Evolutionary conservation across 2,797 vertebrate species (phyloP), one percentile per base, ranked within the genome.

Genomic region (Onychomys torridus): DNA sequence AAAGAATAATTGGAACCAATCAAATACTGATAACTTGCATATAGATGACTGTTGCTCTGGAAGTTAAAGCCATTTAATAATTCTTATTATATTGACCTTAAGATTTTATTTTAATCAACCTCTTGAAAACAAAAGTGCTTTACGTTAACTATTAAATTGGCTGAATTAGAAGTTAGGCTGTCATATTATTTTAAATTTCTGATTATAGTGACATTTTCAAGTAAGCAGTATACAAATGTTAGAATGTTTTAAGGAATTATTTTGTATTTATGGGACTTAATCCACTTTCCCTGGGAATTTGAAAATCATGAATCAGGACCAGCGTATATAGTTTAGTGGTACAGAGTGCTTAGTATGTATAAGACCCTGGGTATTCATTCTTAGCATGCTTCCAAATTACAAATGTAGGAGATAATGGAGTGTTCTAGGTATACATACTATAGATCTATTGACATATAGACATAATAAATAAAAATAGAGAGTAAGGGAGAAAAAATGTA

Each of bases 1-100:
- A 98, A 98, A 93, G 83, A 98, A 97, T 97, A 98, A 97, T 93
- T 98, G 96, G 98, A 98, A 93, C 83, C 87, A 98, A 97, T 98
- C 91, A 96, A 75, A 95, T 97, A 87, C 95, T 97, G 73, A 97
- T 98, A 98, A 98, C 91, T 96, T 95, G 71, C 91, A 97, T 90
- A 91, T 89, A 97, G 93, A 97, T 98, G 32, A 96, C 96, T 97
- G 59, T 96, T 97, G 57, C 40, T 95, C 90, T 76, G 76, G 59
- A 96, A 98, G 87, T 79, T 91, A 61, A 90, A 69, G 0, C 25
- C 1, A 32, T 95, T 96, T 96, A 97, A 95, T 97, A 97, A 96
- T 97, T 98, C 65, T 95, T 96, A 85, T 97, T 77, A 83, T 49
- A 92, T 57, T 23, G 97, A 8, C 75, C 3, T 5, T 93, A 96